A percentile compares a stretch with the other conserved stretches of the same genome.
Conservation (phyloP, 2,113 vertebrate species). For the Progne subis region DNA sequence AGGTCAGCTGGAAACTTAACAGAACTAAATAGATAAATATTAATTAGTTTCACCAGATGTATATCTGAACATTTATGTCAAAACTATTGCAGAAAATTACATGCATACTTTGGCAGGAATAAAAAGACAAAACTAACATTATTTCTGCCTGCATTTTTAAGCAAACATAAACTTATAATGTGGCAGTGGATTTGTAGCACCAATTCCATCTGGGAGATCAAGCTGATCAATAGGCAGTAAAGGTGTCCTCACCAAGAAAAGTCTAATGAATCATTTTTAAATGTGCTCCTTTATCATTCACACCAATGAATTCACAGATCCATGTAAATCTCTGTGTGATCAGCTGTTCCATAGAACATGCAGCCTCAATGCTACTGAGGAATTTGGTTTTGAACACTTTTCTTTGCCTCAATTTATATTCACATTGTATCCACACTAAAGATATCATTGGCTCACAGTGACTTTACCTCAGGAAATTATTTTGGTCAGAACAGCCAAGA, state of each 20-base stretch:
- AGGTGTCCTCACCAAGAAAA: background rate
- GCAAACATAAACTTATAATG: background rate
- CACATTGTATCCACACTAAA: background rate
- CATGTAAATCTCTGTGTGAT: background rate
- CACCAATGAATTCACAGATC: background rate
- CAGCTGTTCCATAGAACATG: background rate
- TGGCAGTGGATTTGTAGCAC: background rate
- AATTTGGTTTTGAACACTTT: background rate
- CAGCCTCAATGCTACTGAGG: background rate
- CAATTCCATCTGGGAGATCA: background rate
- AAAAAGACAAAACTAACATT: background rate
- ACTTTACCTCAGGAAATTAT: background rate
- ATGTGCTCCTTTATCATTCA: background rate
- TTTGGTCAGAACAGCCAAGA: background rate
- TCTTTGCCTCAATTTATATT: background rate
- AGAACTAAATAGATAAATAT: background rate
- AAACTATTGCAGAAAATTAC: background rate
- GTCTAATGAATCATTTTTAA: background rate
- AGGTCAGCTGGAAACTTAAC: background rate
- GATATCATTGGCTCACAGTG: background rate
- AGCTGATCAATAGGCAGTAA: background rate
- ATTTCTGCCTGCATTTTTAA: background rate
- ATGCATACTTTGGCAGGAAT: background rate
- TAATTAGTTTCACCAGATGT: background rate
- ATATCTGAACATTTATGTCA: background rate